Evolutionary conservation across 2,113 vertebrate species (phyloP).

Genomic region (Carassius auratus): DNA sequence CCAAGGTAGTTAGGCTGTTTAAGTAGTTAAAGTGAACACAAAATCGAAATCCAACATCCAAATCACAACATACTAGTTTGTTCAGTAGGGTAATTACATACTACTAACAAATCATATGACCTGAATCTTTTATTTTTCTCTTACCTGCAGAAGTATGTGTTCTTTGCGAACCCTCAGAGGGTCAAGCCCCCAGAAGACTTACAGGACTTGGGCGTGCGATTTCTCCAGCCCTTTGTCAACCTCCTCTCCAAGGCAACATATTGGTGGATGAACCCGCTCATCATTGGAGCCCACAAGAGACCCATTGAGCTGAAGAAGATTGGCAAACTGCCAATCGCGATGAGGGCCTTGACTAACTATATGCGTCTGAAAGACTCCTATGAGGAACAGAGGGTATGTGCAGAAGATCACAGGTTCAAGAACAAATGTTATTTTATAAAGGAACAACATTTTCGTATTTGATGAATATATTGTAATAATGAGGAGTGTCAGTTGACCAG

Average conservation of each 20-base stretch:
- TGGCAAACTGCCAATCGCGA: constrained; percentile 94
- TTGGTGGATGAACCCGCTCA: constrained; percentile 99
- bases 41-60: not conserved
- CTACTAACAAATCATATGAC: not conserved
- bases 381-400: constrained; percentile 91
- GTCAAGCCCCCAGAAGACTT: constrained; percentile 96
- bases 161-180: constrained; percentile 93
- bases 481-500: constrained; percentile 9
- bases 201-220: constrained; percentile 94
- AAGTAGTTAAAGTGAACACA: not conserved
- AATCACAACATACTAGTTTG: not conserved
- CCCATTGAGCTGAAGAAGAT: constrained; percentile 96
- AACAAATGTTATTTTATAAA: not conserved
- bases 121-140: not conserved
- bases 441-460: not conserved
- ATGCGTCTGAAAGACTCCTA: constrained; percentile 90
- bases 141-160: constrained; percentile 87
- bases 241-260: constrained; percentile 96
- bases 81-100: not conserved
- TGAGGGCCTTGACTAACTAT: constrained; percentile 95
- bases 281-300: constrained; percentile 92
- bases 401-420: not conserved
- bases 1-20: not conserved
- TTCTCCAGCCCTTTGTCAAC: constrained; percentile 97
- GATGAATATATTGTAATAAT: not conserved